Conservation (phyloP, 2,797 vertebrate genomes). For the Graptemys geographica region DNA sequence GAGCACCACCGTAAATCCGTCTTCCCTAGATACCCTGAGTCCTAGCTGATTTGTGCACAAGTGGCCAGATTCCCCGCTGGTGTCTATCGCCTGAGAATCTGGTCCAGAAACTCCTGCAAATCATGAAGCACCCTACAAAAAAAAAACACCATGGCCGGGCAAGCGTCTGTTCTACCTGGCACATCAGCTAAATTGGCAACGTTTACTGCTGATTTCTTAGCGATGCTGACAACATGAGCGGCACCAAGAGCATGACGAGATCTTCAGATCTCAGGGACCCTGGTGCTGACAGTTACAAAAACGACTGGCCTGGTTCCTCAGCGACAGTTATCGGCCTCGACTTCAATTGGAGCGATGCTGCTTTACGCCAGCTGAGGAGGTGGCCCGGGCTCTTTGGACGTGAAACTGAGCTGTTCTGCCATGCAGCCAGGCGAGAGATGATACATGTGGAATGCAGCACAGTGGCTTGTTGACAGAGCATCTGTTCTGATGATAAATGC, state of each 20-base stretch:
- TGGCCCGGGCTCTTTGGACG: background rate
- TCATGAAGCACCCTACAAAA: background rate
- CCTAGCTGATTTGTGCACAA: background rate
- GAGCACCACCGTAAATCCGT: background rate
- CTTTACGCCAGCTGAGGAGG: background rate
- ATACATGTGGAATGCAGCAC: background rate
- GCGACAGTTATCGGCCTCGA: background rate
- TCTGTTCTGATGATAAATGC: background rate
- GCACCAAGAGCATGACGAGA: background rate
- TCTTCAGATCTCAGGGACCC: background rate
- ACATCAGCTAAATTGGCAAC: background rate
- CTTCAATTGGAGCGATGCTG: no score
- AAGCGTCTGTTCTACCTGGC: background rate
- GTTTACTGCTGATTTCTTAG: background rate
- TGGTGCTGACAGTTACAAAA: background rate
- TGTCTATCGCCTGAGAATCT: background rate
- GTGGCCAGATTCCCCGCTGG: background rate
- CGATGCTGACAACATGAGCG: background rate
- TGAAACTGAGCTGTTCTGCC: background rate
- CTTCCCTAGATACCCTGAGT: background rate
- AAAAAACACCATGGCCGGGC: background rate
- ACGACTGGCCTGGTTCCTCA: background rate
- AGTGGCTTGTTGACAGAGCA: rapidly evolving
- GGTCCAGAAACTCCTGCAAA: background rate
- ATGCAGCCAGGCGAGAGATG: background rate